Evolutionary conservation across 2,797 vertebrate species (phyloP).

Genomic region (Pangasius sanitwongsei): DNA sequence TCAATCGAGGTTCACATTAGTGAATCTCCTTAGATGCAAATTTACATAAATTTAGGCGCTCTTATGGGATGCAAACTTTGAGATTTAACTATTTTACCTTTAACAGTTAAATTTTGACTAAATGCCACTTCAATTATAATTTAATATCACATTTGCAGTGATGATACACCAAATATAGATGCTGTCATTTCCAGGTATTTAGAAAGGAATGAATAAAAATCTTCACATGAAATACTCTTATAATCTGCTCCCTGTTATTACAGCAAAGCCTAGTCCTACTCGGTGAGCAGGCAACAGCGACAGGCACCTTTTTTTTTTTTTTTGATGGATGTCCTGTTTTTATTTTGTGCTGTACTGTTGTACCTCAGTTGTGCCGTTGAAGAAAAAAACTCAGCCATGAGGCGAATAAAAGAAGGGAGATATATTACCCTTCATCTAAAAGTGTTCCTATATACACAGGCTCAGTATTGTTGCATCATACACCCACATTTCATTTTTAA

Average conservation of each 20-base stretch:
- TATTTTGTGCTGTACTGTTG: background rate
- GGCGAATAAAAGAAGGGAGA: background rate
- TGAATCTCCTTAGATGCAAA: too few relatives aligned
- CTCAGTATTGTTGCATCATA: background rate
- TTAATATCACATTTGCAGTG: background rate
- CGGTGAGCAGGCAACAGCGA: background rate
- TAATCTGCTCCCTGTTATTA: background rate
- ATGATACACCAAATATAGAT: too few relatives aligned
- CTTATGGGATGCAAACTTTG: too few relatives aligned
- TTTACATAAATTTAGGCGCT: too few relatives aligned
- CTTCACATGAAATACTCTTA: background rate
- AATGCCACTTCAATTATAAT: background rate
- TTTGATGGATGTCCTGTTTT: background rate
- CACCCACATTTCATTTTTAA: background rate
- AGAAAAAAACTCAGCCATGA: background rate
- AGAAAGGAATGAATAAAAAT: background rate
- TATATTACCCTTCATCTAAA: background rate
- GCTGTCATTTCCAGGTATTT: background rate
- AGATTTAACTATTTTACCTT: too few relatives aligned
- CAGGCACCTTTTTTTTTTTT: background rate
- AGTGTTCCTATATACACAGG: background rate
- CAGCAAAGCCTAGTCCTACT: background rate
- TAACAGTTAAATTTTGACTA: too few relatives aligned
- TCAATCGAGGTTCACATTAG: too few relatives aligned
- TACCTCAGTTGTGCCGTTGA: background rate